Evolutionary conservation across 2,888 invertebrate species (phyloP).

Genomic region (Drosophila trichaetosa): DNA sequence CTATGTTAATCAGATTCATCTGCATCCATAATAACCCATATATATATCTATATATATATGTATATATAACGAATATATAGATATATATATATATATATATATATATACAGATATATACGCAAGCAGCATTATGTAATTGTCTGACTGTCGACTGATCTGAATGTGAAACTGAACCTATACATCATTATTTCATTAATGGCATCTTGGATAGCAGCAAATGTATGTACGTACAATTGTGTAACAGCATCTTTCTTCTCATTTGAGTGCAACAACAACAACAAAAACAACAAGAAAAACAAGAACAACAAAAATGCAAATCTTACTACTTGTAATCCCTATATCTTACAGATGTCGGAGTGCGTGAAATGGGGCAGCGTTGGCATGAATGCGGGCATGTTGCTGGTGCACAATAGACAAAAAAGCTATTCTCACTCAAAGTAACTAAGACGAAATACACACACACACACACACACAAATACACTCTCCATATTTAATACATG

Average conservation of each 20-base stretch:
- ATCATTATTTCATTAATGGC: conserved; percentile 36
- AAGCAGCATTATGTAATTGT: background rate
- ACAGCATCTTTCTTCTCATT: background rate
- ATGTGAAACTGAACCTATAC: conserved; percentile 3
- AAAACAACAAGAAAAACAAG: background rate
- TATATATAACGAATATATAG: background rate
- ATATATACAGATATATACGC: background rate
- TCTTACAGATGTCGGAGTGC: conserved; percentile 89
- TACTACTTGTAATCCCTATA: conserved; percentile 74
- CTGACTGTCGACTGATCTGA: conserved; percentile 4
- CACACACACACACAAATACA: conserved; percentile 12
- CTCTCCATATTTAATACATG: conserved; percentile 14
- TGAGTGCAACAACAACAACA: background rate
- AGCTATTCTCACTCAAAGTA: conserved; percentile 69
- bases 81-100: background rate
- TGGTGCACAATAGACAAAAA: conserved; percentile 86
- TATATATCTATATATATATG: background rate
- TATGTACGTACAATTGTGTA: conserved; percentile 1
- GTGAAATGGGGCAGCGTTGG: conserved; percentile 90
- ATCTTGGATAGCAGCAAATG: conserved; percentile 18
- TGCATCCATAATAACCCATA: background rate
- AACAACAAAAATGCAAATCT: conserved; percentile 27
- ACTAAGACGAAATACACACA: conserved; percentile 36
- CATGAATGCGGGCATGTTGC: conserved; percentile 89
- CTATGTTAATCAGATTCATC: background rate